Conservation (phyloP, 2,888 invertebrate species). For the Lithophane leautieri region DNA sequence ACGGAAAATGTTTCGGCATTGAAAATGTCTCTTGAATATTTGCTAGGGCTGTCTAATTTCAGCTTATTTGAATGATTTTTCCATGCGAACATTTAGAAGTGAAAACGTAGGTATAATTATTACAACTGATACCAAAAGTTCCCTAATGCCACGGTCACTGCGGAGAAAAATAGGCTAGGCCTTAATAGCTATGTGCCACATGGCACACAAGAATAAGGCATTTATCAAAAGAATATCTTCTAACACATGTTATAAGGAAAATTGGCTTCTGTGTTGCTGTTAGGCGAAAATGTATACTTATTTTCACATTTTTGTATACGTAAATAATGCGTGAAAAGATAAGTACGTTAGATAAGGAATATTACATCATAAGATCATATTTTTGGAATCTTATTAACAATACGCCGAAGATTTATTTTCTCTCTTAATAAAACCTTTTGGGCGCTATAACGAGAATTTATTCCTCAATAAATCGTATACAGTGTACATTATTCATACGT, state of each 20-base stretch:
- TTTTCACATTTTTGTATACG: constrained; percentile 31
- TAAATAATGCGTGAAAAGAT: constrained; percentile 30
- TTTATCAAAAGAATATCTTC: constrained; percentile 47
- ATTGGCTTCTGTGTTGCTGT: constrained; percentile 25
- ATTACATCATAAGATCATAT: constrained; percentile 56
- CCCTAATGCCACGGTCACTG: not conserved
- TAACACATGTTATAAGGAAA: constrained; percentile 35
- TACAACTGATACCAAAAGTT: not conserved
- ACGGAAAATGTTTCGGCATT: constrained; percentile 51
- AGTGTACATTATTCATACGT: constrained; percentile 62
- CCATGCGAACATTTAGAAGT: not conserved
- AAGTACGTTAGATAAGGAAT: constrained; percentile 47
- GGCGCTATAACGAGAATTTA: constrained; percentile 64
- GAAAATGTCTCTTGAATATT: constrained; percentile 40
- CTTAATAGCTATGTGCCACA: not conserved
- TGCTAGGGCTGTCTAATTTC: constrained; percentile 37
- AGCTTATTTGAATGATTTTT: not conserved
- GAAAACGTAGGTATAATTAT: not conserved
- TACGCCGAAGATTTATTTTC: constrained; percentile 58
- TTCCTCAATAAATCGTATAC: constrained; percentile 61
- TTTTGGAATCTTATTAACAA: constrained; percentile 64
- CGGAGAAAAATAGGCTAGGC: not conserved
- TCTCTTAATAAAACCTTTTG: constrained; percentile 61
- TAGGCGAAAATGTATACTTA: constrained; percentile 6
- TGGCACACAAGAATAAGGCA: constrained; percentile 20